phyloP scores from a whole-genome alignment of 2,888 invertebrate species.

The Drosophila vallismaia region DNA sequence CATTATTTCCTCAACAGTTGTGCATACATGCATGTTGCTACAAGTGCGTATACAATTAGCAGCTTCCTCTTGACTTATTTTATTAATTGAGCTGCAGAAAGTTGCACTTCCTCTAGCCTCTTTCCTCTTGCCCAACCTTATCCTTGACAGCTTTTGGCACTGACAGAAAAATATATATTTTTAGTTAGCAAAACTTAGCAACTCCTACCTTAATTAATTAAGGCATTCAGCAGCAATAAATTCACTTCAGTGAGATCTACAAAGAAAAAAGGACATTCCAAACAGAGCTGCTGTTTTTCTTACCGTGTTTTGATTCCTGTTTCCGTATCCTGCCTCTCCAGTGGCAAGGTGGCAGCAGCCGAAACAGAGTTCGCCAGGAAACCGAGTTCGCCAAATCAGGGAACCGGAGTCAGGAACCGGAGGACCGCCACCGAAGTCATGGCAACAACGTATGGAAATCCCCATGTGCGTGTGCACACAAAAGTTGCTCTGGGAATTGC shows the following conservation, averaged over 20 bases:
- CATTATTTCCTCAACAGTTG: slow-evolving; percentile 24
- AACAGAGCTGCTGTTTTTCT: slow-evolving; percentile 1
- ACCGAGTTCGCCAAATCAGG: slow-evolving; percentile 33
- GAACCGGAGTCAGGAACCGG: slow-evolving; percentile 16
- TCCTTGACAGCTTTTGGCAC: slow-evolving; percentile 15
- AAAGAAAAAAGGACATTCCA: no score
- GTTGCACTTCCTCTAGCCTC: slow-evolving; percentile 54
- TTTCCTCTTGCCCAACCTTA: no score
- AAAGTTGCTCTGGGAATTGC: slow-evolving; percentile 63
- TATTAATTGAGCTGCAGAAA: slow-evolving; percentile 79
- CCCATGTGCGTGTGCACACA: slow-evolving; percentile 57
- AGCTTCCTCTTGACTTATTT: slow-evolving; percentile 75
- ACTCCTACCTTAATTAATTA: neutral
- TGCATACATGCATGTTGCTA: slow-evolving; percentile 35
- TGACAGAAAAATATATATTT: neutral
- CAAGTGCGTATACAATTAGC: slow-evolving; percentile 71
- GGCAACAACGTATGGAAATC: slow-evolving; percentile 66
- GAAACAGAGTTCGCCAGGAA: slow-evolving; percentile 32
- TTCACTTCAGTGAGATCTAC: no score
- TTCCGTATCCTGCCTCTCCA: slow-evolving; percentile 9
- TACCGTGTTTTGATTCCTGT: slow-evolving; percentile 8
- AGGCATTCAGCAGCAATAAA: neutral
- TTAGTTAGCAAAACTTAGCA: no score
- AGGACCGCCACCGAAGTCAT: slow-evolving; percentile 32
- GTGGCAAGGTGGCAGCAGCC: slow-evolving; percentile 10